A percentile compares a stretch with the other conserved stretches of the same genome.
Conservation (phyloP, 2,888 invertebrate genomes). For the Stenodema calcarata region DNA sequence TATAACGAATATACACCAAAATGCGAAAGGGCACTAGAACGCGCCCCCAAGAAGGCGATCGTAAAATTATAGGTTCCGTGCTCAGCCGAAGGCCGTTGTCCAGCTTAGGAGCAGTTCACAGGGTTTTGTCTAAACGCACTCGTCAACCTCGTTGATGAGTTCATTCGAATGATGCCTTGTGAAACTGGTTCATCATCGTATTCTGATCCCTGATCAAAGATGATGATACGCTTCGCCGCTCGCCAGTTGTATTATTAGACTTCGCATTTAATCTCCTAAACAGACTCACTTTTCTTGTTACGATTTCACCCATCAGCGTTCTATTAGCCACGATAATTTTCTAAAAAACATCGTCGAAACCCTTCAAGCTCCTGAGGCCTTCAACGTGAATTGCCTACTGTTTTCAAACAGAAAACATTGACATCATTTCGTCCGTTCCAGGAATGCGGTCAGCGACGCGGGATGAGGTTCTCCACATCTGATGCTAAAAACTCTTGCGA, state of each 20-base stretch:
- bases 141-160: no score
- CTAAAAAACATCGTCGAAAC: not conserved
- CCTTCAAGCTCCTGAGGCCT: not conserved
- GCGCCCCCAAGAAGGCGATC: no score
- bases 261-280: not conserved
- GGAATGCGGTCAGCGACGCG: slow-evolving; percentile 1
- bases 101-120: no score
- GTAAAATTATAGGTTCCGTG: no score
- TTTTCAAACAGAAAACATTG: slow-evolving; percentile 21
- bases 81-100: no score
- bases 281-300: not conserved
- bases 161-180: no score
- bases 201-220: not conserved
- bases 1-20: no score
- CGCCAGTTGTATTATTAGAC: not conserved
- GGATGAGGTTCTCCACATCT: slow-evolving; percentile 10
- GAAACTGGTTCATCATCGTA: not conserved
- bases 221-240: not conserved
- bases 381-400: not conserved
- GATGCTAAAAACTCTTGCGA: slow-evolving; percentile 23
- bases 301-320: not conserved
- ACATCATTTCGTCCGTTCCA: not conserved
- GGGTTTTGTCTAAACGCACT: no score
- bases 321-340: not conserved
- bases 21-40: no score